A percentile compares a stretch with the other conserved stretches of the same genome.
Evolutionary conservation across 2,113 vertebrate species (phyloP).

Genomic region (Dicaeum eximium): DNA sequence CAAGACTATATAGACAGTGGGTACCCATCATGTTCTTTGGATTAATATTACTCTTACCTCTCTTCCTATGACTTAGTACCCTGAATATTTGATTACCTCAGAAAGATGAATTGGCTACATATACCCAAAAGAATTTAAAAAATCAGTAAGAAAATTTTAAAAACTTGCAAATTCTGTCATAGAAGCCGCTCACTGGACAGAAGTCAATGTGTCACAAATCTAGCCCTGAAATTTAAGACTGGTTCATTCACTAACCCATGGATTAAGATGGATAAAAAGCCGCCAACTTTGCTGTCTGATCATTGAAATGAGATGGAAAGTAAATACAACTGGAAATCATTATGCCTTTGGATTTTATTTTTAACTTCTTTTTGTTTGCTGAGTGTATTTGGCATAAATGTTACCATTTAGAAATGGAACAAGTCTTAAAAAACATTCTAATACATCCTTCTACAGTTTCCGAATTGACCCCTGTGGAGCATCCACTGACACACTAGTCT

Average conservation of each 20-base stretch:
- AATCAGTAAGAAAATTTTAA: not conserved
- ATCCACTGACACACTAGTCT: not conserved
- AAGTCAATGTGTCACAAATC: not conserved
- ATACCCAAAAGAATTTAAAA: not conserved
- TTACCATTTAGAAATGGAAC: not conserved
- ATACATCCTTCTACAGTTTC: not conserved
- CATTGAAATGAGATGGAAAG: not conserved
- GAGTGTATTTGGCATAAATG: not conserved
- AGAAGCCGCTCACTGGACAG: not conserved
- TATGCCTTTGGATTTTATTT: conserved; percentile 4
- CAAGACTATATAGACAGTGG: not conserved
- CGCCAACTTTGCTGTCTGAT: not conserved
- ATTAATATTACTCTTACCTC: not conserved
- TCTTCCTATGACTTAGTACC: not conserved
- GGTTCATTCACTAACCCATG: not conserved
- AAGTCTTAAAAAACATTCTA: not conserved
- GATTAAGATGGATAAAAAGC: not conserved
- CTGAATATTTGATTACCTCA: not conserved
- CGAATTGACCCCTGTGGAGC: not conserved
- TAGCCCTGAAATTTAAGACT: not conserved
- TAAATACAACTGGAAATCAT: conserved; percentile 30
- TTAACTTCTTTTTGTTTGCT: conserved; percentile 15
- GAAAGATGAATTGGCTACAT: not conserved
- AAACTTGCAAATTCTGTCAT: not conserved
- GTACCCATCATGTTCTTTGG: not conserved